Conservation (phyloP, 2,113 vertebrate species). For the Morphnarchus princeps region DNA sequence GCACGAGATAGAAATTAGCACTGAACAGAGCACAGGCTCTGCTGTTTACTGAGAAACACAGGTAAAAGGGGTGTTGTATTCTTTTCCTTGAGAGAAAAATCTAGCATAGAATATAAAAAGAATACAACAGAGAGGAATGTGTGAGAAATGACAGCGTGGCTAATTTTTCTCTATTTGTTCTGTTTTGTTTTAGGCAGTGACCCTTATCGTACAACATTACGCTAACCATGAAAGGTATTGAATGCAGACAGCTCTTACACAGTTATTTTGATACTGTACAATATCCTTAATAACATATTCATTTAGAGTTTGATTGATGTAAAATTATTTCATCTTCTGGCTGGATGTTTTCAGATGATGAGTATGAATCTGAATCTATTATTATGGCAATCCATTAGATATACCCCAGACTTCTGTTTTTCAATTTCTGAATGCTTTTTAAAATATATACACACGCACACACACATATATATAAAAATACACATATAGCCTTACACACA, state of each 20-base stretch:
- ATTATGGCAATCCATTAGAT: neutral
- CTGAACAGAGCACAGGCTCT: neutral
- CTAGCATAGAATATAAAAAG: accelerated
- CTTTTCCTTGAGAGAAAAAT: no score
- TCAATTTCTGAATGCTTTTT: neutral
- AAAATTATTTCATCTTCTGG: slow-evolving; percentile 6
- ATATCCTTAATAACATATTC: neutral
- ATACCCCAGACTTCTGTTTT: neutral
- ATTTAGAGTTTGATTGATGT: neutral
- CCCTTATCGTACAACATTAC: neutral
- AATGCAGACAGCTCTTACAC: neutral
- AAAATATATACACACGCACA: neutral
- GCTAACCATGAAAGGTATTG: neutral
- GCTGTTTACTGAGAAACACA: neutral
- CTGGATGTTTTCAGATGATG: neutral
- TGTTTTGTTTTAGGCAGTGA: neutral
- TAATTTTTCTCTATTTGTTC: neutral
- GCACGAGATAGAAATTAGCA: accelerated
- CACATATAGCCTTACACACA: neutral
- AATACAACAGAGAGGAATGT: no score
- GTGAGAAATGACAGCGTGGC: accelerated
- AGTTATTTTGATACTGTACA: neutral
- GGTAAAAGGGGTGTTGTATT: accelerated
- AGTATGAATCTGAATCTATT: neutral
- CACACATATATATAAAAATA: neutral